Base-by-base conservation (phyloP, 2,113 vertebrate species). In the Eleginops maclovinus region DNA sequence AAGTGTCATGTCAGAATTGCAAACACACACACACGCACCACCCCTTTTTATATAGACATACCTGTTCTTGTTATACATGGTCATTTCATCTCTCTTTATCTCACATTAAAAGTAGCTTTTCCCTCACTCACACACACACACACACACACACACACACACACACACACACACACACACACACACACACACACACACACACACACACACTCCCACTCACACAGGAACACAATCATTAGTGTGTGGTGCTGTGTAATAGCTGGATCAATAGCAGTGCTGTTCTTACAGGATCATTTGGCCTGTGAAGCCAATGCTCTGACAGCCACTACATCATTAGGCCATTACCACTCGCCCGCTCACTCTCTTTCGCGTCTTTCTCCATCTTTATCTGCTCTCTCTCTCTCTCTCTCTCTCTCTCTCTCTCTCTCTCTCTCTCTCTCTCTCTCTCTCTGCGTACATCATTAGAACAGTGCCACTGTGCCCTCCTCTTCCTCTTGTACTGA, bases 261-360 rank as follows among this genome's bases (percentile, higher is more conserved):
- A 92, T 93, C 92, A 50, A 92, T 93, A 93, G 65, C 71, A 59
- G 70, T 87, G 79, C 87, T 93, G 89, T 88, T 92, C 88, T 89
- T 92, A 93, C 89, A 92, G 89, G 88, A 92, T 92, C 89, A 90
- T 93, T 92, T 93, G 89, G 82, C 86, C 84, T 89, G 77, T 77
- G 87, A 85, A 92, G 89, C 87, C 84, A 84, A 90, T 88, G 72
- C 80, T 86, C 87, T 90, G 92, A 92, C 89, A 92, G 85, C 65
- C 78, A 83, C 90, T 91, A 90, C 78, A 93, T 93, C 92, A 93
- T 93, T 81, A 91, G 84, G 75, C 86, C 88, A 91, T 93, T 89
- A 87, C 83, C 82, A 84, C 86, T 56, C 19, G 24, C 44, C 22
- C 2, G 40, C 72, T 70, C 78, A 63, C 54, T 76, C 71, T 8